Base-by-base conservation (phyloP, 2,888 invertebrate species). In the Elysia crispata region DNA sequence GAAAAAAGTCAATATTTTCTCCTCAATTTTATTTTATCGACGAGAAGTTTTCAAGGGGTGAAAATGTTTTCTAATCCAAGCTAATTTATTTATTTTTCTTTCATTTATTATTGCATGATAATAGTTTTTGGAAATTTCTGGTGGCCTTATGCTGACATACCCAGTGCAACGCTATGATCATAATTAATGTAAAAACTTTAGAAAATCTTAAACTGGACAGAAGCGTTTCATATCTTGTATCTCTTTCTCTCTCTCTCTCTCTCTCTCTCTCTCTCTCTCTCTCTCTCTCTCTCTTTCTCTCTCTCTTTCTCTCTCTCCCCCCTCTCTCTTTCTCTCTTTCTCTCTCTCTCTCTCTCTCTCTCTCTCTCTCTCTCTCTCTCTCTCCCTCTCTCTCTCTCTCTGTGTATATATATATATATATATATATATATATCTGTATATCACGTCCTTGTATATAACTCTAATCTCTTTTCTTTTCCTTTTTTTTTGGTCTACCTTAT, bases 231-330 rank as follows among this genome's bases (percentile, higher is more conserved):
- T 31, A 41, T 18, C n/a, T 31, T 70, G 5, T 15, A 20, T 33
- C 8, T 33, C 18, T 18, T 54, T 18, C 18, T 66, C 50, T 33
- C 30, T 15, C 41, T 28, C 54, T 41, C 54, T 73, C 23, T 76
- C 41, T 76, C 76, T 76, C 33, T 76, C 76, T 76, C 64, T 76
- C 64, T 64, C 64, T 76, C 64, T 76, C 41, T 76, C 64, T 64
- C 64, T 76, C 5, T 62, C 64, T 41, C 31, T 64, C 3, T 64
- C n/a, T 76, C n/a, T 76, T 18, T 76, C 33, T 62, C 28, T 76
- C 6, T 76, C 25, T 62, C 76, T 64, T 41, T 33, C 64, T 64
- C 64, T 64, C 62, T 76, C 76, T 76, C 76, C 41, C 31, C 31
- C 33, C 1, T 64, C 54, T 72, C 25, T 60, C 54, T 31, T 62